Conservation (phyloP, 2,113 vertebrate species). For the Ivindomyrus marchei region DNA sequence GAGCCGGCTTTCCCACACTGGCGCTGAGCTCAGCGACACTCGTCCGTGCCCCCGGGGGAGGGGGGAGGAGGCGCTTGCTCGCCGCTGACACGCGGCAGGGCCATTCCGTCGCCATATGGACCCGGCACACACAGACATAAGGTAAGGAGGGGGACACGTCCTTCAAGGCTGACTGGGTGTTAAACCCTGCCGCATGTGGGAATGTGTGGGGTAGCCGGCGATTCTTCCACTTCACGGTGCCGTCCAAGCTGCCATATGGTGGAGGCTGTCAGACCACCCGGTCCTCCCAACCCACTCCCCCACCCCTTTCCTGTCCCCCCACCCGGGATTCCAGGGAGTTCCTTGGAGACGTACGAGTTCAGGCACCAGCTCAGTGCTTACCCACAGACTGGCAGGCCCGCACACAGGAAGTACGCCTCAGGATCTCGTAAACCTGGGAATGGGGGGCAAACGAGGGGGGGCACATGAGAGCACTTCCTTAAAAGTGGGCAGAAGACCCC, state of each 20-base stretch:
- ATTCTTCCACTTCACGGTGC: constrained; percentile 44
- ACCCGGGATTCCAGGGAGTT: constrained; percentile 24
- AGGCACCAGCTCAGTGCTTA: constrained; percentile 53
- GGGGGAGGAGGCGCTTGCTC: neutral
- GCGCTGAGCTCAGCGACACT: neutral
- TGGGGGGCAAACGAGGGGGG: neutral
- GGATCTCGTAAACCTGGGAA: constrained; percentile 84
- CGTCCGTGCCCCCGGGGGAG: neutral
- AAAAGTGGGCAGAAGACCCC: neutral
- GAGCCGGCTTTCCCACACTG: neutral
- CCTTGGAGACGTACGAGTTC: neutral
- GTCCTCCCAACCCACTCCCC: neutral
- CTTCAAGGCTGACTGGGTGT: neutral
- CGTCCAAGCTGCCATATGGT: constrained; percentile 57
- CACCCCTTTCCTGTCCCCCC: neutral
- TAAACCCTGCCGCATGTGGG: neutral
- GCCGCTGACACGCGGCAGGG: neutral
- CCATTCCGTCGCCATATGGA: neutral
- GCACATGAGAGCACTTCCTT: neutral
- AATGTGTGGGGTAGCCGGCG: neutral
- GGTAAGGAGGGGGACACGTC: neutral
- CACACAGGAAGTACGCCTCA: constrained; percentile 79
- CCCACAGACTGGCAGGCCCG: constrained; percentile 86
- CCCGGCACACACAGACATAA: neutral
- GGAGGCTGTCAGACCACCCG: constrained; percentile 24